Evolutionary conservation across 2,888 invertebrate species (phyloP), one percentile per base, ranked within the genome.

Genomic region (Anodontia alba): DNA sequence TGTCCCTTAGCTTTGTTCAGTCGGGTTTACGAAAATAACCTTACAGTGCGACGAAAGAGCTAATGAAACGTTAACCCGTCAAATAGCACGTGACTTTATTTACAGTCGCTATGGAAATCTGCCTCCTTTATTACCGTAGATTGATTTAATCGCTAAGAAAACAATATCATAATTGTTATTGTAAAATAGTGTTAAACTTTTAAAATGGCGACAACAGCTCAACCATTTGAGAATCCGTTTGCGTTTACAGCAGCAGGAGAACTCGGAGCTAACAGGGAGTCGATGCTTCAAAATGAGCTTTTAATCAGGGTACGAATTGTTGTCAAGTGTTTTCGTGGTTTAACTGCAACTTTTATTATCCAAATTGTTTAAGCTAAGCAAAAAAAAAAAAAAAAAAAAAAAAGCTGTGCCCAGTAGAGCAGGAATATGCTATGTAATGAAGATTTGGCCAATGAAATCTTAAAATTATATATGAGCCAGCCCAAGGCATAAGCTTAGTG

Each of bases 231-330:
- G 62, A 89, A 84, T 70, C 88, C 89, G 0, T 94, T 84, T 81
- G 78, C 86, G 7, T 86, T 87, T 70, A 94, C 93, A 17, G 93
- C 93, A 66, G 90, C 94, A 5, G 94, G 94, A 10, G 89, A 91
- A 73, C 85, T 94, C 15, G 94, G 94, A 26, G 81, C 86, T 17
- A 90, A 93, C 74, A 84, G 94, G 36, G 92, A 93, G 31, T 90
- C 93, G 7, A 94, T 94, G 94, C 88, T 94, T 15, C 84, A 89
- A 74, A 94, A 94, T 83, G 92, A 94, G 84, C 90, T 94, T 62
- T 89, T 93, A 49, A 81, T 93, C 71, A 82, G 93, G 89, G 93
- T 94, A 90, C 89, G 92, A 76, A 26, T 26, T 5, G 20, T 7
- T 69, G n/a, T 74, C 46, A 38, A 17, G 31, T 23, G 2, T 70